A percentile compares a stretch with the other conserved stretches of the same genome.
These are phyloP conservation scores for Dicrostonyx torquatus DNA, from an alignment of 2,797 vertebrate species.

Conservation along the genomic window DNA sequence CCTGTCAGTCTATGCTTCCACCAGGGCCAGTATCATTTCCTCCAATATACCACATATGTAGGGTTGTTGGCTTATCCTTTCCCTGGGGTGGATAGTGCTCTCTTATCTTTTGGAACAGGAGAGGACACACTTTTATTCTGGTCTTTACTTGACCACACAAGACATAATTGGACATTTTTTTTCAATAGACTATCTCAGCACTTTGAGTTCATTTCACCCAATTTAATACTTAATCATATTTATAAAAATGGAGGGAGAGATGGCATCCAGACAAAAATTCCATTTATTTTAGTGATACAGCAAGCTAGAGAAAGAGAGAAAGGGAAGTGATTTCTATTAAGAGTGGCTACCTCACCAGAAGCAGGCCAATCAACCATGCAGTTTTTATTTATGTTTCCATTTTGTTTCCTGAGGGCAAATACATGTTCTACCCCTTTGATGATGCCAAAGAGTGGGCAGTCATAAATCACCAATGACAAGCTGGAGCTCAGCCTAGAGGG, in stretches of 20 bases:
- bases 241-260: constrained; percentile 19
- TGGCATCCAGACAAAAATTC: constrained; percentile 36
- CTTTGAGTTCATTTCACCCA: constrained; percentile 3
- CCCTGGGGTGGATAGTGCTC: rapidly evolving
- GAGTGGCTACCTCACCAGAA: constrained; percentile 63
- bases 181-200: neutral
- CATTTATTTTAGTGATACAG: constrained; percentile 59
- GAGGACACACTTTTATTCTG: neutral
- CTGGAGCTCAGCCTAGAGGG: constrained; percentile 58
- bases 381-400: constrained; percentile 77
- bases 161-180: neutral
- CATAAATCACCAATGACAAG: constrained; percentile 77
- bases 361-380: constrained; percentile 67
- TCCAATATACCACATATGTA: rapidly evolving
- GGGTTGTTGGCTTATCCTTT: rapidly evolving
- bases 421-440: constrained; percentile 72
- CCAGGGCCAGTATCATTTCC: neutral
- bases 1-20: neutral
- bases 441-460: constrained; percentile 52
- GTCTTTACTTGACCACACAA: neutral
- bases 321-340: constrained; percentile 60
- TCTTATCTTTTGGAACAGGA: neutral
- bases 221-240: constrained; percentile 58
- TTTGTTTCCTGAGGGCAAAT: constrained; percentile 76
- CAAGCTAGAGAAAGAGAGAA: constrained; percentile 19